Base-by-base conservation (phyloP, 2,888 invertebrate species). In the Epinotia brunnichana region DNA sequence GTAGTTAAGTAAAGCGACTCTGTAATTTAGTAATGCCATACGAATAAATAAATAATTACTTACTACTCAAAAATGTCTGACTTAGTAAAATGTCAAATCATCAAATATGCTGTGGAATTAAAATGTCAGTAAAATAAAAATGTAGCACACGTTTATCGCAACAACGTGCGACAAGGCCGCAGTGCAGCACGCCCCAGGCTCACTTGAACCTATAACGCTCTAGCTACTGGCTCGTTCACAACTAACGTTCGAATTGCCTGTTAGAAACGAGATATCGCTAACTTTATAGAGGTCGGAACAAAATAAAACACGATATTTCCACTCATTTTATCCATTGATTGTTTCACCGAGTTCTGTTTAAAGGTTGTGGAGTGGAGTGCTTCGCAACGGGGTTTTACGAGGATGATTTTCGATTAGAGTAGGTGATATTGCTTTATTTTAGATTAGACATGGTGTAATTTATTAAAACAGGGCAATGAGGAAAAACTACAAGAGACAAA, bases 331-430 rank as follows among this genome's bases (percentile, higher is more conserved):
- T 64, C 63, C 53, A 53, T 53, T 63, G 51, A 60, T 35, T 39
- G 29, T 51, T 57, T 15, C 88, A 87, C 82, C 89, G 89, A 64
- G 24, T 53, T 48, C 29, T 64, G 51, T 63, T 51, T 51, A 5
- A 15, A 56, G 56, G 11, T 54, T 54, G 21, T 24, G 21, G 1
- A 48, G 54, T 44, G 44, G 15, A 48, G 48, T 3, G 44, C 13
- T 41, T 41, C 11, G 0, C 13, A 15, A 15, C 15, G 4, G 13
- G 0, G 48, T 48, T 48, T n/a, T n/a, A 48, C 48, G n/a, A n/a
- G n/a, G 48, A n/a, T 48, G 48, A n/a, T n/a, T n/a, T 48, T 3
- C 1, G 15, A 5, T 48, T 48, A 5, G n/a, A 48, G n/a, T n/a
- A 48, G n/a, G n/a, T 48, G 4, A 48, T 29, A 29, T 24, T 29